These are phyloP conservation scores for Nemurella pictetii DNA, from an alignment of 2,888 invertebrate species.

Conservation along the genomic window DNA sequence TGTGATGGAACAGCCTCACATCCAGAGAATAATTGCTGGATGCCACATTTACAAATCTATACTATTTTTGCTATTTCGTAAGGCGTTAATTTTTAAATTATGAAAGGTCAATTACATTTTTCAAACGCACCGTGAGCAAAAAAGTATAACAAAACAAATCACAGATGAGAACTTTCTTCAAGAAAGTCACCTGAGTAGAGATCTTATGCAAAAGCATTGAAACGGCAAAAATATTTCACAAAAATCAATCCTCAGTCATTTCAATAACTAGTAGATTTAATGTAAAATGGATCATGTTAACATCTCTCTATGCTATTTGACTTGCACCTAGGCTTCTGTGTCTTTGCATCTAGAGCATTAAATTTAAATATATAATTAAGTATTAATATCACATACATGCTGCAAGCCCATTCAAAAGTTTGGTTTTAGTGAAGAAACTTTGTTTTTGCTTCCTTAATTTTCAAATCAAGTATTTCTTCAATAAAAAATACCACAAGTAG, in stretches of 20 bases:
- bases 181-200: not conserved
- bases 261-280: not conserved
- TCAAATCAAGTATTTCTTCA: not conserved
- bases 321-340: not conserved
- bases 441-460: not conserved
- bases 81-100: not conserved
- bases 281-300: not conserved
- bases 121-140: not conserved
- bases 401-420: not conserved
- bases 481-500: not conserved
- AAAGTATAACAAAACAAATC: not conserved
- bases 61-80: not conserved
- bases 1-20: not conserved
- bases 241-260: not conserved
- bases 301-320: not conserved
- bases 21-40: not conserved
- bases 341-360: not conserved
- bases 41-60: not conserved
- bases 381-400: not conserved
- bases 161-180: not conserved
- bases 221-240: not conserved
- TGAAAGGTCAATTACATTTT: not conserved
- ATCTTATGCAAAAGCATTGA: not conserved
- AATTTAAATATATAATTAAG: not conserved
- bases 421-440: not conserved